These are phyloP conservation scores for Larimichthys crocea DNA, from an alignment of 2,113 vertebrate genomes.

Conservation along the genomic window DNA sequence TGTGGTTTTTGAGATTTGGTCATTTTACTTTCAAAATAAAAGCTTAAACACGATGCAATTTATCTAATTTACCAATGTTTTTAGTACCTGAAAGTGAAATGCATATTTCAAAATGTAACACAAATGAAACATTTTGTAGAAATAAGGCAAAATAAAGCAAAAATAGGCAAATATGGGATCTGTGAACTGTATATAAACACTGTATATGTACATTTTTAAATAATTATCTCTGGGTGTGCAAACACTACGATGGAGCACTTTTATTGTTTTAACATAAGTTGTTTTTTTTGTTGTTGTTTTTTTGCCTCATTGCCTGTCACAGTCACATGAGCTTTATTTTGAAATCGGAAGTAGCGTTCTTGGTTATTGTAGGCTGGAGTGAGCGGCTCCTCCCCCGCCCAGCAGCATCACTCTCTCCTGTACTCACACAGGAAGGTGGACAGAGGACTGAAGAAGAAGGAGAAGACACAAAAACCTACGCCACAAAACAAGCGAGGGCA, in stretches of 20 bases:
- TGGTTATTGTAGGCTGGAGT: background rate
- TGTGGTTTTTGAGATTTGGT: background rate
- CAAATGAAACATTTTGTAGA: background rate
- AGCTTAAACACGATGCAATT: background rate
- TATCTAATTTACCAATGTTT: background rate
- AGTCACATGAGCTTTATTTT: slow-evolving; percentile 34
- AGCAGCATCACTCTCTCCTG: slow-evolving; percentile 21
- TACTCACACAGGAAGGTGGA: background rate
- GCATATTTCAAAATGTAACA: background rate
- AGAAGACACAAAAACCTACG: background rate
- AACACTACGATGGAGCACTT: background rate
- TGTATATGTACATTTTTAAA: too few species aligned
- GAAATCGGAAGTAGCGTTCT: slow-evolving; percentile 31
- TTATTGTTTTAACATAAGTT: background rate
- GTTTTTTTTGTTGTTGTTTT: too few species aligned
- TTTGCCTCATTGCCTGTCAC: too few species aligned
- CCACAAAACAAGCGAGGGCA: background rate
- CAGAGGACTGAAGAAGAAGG: background rate
- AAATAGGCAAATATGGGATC: too few species aligned
- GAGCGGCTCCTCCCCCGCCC: background rate
- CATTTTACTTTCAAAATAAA: slow-evolving; percentile 28
- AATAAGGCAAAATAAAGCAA: too few species aligned
- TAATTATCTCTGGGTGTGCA: background rate
- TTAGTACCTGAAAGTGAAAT: background rate
- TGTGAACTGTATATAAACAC: too few species aligned